phyloP scores from a whole-genome alignment of 2,797 vertebrate genomes.

The Columba guinea region DNA sequence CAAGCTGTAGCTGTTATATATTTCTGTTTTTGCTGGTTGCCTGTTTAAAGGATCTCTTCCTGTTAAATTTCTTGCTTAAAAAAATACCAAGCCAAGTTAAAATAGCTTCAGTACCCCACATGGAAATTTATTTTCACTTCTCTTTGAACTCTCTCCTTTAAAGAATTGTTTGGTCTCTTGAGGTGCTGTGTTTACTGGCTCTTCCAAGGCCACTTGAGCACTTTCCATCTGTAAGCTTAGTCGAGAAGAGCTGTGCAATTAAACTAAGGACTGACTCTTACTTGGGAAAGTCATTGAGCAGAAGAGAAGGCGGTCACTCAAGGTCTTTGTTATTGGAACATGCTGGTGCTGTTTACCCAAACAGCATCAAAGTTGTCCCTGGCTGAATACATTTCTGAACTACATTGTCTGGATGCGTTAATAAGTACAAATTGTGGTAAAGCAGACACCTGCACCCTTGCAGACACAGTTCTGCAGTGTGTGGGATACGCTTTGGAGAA shows the following conservation, averaged over 20 bases:
- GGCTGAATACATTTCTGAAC: neutral
- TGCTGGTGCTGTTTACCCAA: neutral
- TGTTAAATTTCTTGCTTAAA: neutral
- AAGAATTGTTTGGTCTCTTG: neutral
- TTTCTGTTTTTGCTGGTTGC: conserved; percentile 24
- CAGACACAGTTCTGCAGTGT: neutral
- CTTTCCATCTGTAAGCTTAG: neutral
- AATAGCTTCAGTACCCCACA: rapidly evolving
- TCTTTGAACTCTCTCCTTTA: neutral
- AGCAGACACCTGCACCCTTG: neutral
- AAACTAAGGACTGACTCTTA: neutral
- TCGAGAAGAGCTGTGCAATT: neutral
- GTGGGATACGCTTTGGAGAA: neutral
- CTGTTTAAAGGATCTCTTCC: neutral
- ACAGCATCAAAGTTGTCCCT: neutral
- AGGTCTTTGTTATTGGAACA: neutral
- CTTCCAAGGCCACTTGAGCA: neutral
- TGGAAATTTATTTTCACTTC: neutral
- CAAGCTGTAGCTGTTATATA: neutral
- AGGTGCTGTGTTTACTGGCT: neutral
- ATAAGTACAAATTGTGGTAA: neutral
- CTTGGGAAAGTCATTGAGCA: neutral
- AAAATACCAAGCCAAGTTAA: neutral
- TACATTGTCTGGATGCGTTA: neutral
- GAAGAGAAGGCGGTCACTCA: neutral